These are phyloP conservation scores for Periophthalmus modestus DNA, from an alignment of 2,113 vertebrate genomes.

Conservation along the genomic window DNA sequence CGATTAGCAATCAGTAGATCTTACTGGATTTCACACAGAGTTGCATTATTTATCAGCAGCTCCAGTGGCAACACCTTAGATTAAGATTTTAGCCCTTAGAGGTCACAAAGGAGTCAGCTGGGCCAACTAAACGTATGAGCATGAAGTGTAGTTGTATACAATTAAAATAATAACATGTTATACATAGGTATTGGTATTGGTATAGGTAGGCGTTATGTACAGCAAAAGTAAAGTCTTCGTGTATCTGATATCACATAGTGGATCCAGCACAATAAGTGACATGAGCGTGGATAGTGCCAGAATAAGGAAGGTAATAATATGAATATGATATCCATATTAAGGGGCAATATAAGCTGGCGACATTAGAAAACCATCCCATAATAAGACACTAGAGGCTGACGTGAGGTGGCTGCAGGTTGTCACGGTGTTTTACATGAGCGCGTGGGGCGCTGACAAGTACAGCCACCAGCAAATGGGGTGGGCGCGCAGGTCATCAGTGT, in stretches of 20 bases:
- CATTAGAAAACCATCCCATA: constrained; percentile 4
- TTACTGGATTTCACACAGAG: constrained; percentile 14
- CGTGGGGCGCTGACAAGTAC: constrained; percentile 32
- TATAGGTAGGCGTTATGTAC: too few relatives aligned
- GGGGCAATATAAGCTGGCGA: background rate
- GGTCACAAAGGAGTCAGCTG: constrained; percentile 1
- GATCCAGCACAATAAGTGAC: background rate
- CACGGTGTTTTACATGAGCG: constrained; percentile 43
- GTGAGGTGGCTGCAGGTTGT: constrained; percentile 28
- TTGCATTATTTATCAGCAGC: constrained; percentile 20
- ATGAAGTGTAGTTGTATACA: background rate
- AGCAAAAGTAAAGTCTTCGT: background rate
- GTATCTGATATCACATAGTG: background rate
- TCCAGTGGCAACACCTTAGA: background rate
- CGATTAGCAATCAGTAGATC: constrained; percentile 26
- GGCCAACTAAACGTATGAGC: background rate
- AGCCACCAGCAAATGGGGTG: constrained; percentile 42
- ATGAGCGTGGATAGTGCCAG: too few relatives aligned
- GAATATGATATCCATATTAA: background rate
- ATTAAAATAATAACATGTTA: background rate
- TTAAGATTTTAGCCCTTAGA: background rate
- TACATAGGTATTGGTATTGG: too few relatives aligned
- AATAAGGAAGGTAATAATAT: too few relatives aligned
- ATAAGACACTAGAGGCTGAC: constrained; percentile 19
- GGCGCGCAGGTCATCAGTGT: constrained; percentile 51